A percentile compares a stretch with the other conserved stretches of the same genome.
Evolutionary conservation across 2,797 vertebrate species (phyloP).

Genomic region (Cossypha niveicapilla): DNA sequence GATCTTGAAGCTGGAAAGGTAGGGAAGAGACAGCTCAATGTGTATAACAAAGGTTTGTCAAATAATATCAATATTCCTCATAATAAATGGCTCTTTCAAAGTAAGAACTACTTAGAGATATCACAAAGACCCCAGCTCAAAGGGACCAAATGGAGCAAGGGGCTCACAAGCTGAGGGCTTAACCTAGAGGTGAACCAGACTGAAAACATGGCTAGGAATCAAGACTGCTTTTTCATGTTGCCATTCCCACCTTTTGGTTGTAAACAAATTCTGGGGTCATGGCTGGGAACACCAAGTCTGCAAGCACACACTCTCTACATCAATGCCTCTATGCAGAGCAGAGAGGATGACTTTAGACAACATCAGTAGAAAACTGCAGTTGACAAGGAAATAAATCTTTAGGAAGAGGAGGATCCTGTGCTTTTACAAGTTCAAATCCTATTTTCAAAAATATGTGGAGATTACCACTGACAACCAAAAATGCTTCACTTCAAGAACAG

Average conservation of each 20-base stretch:
- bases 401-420: background rate
- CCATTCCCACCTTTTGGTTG: background rate
- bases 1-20: conserved; percentile 2
- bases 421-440: background rate
- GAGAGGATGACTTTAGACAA: background rate
- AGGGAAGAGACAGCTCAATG: background rate
- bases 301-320: background rate
- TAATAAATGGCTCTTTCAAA: background rate
- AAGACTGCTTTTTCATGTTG: background rate
- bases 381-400: background rate
- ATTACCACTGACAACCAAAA: background rate
- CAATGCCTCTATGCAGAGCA: background rate
- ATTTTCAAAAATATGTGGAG: background rate
- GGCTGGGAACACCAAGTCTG: background rate
- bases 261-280: background rate
- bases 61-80: background rate
- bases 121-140: background rate
- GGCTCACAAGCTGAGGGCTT: background rate
- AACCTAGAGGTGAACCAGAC: background rate
- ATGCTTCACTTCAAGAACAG: background rate
- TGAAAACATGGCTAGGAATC: background rate
- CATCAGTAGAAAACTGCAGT: background rate
- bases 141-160: rapidly evolving
- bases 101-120: background rate
- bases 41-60: background rate